Evolutionary conservation across 2,797 vertebrate genomes (phyloP), one percentile per base, ranked within the genome.

Genomic region (Protonibea diacanthus): DNA sequence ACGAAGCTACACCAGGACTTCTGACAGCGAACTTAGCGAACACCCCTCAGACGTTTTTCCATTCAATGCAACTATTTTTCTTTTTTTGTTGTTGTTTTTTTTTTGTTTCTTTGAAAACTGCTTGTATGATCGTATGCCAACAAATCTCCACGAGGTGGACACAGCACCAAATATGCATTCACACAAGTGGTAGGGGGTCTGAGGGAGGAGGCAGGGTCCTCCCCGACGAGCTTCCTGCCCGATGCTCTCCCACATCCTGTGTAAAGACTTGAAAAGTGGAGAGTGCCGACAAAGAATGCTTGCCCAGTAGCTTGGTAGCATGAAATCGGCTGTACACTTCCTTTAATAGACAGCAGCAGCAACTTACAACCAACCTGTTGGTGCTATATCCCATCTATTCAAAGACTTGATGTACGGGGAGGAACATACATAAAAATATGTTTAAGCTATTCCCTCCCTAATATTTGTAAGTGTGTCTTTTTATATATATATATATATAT

Each of bases 191-290:
- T 69, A 75, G 90, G 90, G 87, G 91, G 88, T 85, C 89, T 66
- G 76, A 78, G 80, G 86, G 83, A 83, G 86, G 83, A 85, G 88
- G 81, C 61, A 51, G 75, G 82, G 80, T 77, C 86, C 83, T 81
- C 86, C 78, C 72, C 6, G 64, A 82, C 84, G 83, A 89, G 79
- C 89, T 89, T 90, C 88, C 89, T 86, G 88, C 82, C 83, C 63
- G 77, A 91, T 85, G 88, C 90, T 90, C 89, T 90, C 90, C 86
- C 84, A 86, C 86, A 90, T 95, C 93, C 95, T 94, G 94, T 94
- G 89, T 93, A 91, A 93, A 93, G 91, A 95, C 94, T 95, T 95
- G 94, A 95, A 95, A 90, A 80, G 86, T 86, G 89, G 90, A 93
- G 90, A 91, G 87, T 64, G 85, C 86, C 76, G 76, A 86, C 84